These are phyloP conservation scores for Cosmia pyralina DNA, from an alignment of 2,888 invertebrate genomes.

Conservation along the genomic window DNA sequence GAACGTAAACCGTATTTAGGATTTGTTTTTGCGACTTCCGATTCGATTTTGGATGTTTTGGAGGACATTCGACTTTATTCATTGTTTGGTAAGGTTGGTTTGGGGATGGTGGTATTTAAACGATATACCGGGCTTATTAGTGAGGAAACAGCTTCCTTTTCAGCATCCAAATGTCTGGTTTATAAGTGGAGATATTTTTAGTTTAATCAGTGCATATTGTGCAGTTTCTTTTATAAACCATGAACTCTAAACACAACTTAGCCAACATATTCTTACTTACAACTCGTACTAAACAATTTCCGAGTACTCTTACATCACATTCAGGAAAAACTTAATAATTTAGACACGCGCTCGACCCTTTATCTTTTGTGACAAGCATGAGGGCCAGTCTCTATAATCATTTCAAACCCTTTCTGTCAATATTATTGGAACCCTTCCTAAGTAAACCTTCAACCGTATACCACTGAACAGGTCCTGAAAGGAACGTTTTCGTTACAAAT, in stretches of 20 bases:
- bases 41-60: conserved; percentile 31
- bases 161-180: conserved; percentile 45
- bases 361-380: conserved; percentile 19
- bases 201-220: conserved; percentile 26
- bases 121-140: conserved; percentile 60
- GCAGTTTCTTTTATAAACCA: background rate
- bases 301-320: conserved; percentile 28
- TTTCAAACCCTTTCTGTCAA: conserved; percentile 26
- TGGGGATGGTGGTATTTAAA: conserved; percentile 27
- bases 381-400: conserved; percentile 17
- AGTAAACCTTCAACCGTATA: conserved; percentile 23
- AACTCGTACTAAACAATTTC: background rate
- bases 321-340: conserved; percentile 18
- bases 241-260: background rate
- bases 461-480: conserved; percentile 14
- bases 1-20: conserved; percentile 43
- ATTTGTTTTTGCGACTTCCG: conserved; percentile 42
- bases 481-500: conserved; percentile 19
- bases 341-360: background rate
- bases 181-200: conserved; percentile 35
- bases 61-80: conserved; percentile 42
- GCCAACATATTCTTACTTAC: background rate
- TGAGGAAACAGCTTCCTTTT: conserved; percentile 60
- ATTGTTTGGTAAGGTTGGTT: conserved; percentile 34
- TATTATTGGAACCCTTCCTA: conserved; percentile 36